Percentiles rank a stretch among this genome's conserved stretches.
Evolutionary conservation across 2,888 invertebrate species (phyloP).

Genomic region (Cynaeus angustus): DNA sequence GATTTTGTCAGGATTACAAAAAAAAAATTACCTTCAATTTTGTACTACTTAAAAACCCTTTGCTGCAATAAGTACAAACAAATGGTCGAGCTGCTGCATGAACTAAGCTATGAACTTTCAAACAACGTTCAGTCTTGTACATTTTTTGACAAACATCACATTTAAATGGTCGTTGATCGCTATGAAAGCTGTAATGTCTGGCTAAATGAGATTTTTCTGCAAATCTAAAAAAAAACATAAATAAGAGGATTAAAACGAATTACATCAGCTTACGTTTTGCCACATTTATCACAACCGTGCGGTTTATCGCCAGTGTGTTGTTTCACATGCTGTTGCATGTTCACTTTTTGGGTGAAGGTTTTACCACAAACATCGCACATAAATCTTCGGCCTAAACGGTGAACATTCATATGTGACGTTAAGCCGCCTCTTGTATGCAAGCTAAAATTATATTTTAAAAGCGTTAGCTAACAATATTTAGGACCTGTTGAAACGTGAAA

Average conservation of each 20-base stretch:
- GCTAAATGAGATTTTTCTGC: conserved; percentile 71
- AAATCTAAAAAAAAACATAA: conserved; percentile 61
- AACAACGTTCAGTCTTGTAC: conserved; percentile 75
- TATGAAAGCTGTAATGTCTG: conserved; percentile 70
- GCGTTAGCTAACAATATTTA: not conserved
- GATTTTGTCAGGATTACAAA: not conserved
- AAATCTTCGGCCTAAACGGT: conserved; percentile 69
- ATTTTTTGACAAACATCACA: conserved; percentile 74
- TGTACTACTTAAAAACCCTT: conserved; percentile 76
- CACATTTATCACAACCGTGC: conserved; percentile 73
- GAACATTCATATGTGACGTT: conserved; percentile 71
- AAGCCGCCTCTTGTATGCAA: conserved; percentile 70
- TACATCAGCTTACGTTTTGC: conserved; percentile 66
- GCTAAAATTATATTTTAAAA: conserved; percentile 57
- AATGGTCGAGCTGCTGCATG: conserved; percentile 74
- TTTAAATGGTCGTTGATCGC: conserved; percentile 69
- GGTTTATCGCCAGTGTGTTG: conserved; percentile 72
- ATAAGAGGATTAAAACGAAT: too few relatives aligned
- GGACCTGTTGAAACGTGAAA: too few relatives aligned
- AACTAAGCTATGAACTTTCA: conserved; percentile 75
- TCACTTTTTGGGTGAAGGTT: conserved; percentile 74
- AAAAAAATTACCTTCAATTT: conserved; percentile 70
- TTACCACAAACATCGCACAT: conserved; percentile 76
- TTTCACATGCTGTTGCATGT: conserved; percentile 72
- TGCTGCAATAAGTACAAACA: conserved; percentile 74